Evolutionary conservation across 2,888 invertebrate genomes (phyloP), one percentile per base, ranked within the genome.

Genomic region (Apamea sordens): DNA sequence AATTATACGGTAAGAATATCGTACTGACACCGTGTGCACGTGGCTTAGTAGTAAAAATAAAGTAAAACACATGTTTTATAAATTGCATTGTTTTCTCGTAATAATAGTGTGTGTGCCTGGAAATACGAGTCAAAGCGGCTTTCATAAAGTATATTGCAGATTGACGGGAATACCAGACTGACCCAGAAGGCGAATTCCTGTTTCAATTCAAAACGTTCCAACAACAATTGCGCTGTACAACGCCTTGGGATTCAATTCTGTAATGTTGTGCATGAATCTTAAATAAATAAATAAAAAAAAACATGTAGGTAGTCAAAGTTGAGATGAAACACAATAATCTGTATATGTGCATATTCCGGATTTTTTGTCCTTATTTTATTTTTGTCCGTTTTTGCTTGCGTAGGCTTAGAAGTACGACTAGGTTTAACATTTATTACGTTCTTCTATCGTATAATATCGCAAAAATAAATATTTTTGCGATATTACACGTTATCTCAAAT

Each of bases 151-250:
- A 74, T 64, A 65, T 71, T 65, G 67, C 59, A 65, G 63, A 73
- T 50, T 84, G 44, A 61, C 53, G 83, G 53, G 76, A 76, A 86
- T 82, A 77, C 61, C 65, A 68, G 59, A 72, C n/a, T 71, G 65
- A 67, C 65, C 68, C 64, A 36, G n/a, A 76, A 78, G 44, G 59
- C 67, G 53, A 77, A 76, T 78, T 76, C 65, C 68, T 80, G 80
- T 79, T 86, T 82, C 83, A 80, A 76, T 86, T 78, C 64, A 77
- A 77, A 86, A 80, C 28, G 68, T 68, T 64, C 77, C 78, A 83
- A 80, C 65, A 85, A 74, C n/a, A n/a, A n/a, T n/a, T n/a, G n/a
- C n/a, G n/a, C n/a, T n/a, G n/a, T n/a, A n/a, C n/a, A n/a, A n/a
- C n/a, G n/a, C n/a, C n/a, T n/a, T n/a, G n/a, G n/a, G n/a, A n/a